Evolutionary conservation across 2,888 invertebrate species (phyloP).

Genomic region (Camponotus fellah): DNA sequence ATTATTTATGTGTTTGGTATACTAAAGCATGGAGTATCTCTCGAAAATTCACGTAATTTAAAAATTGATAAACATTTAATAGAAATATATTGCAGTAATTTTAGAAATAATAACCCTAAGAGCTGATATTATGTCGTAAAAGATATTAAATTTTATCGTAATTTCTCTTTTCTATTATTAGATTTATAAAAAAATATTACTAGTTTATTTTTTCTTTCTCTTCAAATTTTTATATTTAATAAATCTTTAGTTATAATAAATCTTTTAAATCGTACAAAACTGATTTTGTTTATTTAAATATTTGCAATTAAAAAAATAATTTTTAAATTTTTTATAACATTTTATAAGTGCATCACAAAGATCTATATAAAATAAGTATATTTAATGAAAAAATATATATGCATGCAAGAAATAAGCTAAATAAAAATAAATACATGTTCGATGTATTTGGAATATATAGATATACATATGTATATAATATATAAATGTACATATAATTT

Average conservation of each 20-base stretch:
- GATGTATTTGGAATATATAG: too few relatives aligned
- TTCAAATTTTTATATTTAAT: not conserved
- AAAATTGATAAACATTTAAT: not conserved
- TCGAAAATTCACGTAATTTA: not conserved
- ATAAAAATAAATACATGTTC: not conserved
- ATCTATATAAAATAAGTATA: not conserved
- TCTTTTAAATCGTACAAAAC: too few relatives aligned
- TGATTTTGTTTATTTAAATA: too few relatives aligned
- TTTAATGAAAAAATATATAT: not conserved
- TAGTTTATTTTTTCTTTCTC: too few relatives aligned
- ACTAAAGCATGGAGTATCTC: not conserved
- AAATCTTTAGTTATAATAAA: not conserved
- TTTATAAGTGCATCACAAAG: not conserved
- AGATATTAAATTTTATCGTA: not conserved
- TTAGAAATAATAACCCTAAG: not conserved
- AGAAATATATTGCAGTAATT: not conserved
- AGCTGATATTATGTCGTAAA: not conserved
- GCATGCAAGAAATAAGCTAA: not conserved
- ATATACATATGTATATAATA: not conserved
- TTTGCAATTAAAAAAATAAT: not conserved
- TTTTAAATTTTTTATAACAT: not conserved
- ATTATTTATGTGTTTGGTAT: not conserved
- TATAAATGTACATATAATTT: too few relatives aligned
- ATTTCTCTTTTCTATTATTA: not conserved
- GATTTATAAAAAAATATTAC: not conserved